Conservation (phyloP, 2,797 vertebrate species). For the Platyrinchus mystaceus region DNA sequence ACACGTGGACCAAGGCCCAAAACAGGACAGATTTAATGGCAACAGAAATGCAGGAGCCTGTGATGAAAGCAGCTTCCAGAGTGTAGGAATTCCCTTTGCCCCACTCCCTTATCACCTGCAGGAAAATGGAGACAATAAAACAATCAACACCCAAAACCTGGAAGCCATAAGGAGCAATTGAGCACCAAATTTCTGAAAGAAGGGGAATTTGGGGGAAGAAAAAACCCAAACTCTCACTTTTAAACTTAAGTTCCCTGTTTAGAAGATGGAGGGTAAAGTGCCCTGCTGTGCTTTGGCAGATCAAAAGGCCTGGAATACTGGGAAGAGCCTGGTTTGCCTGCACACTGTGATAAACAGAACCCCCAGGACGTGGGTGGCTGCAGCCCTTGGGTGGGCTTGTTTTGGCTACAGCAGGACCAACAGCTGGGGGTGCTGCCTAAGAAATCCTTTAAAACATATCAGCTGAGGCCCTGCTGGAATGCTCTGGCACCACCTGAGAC, state of each 20-base stretch:
- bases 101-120: conserved; percentile 78
- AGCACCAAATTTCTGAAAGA: not conserved
- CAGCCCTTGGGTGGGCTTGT: not conserved
- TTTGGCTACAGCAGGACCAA: not conserved
- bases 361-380: not conserved
- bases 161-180: not conserved
- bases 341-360: not conserved
- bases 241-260: not conserved
- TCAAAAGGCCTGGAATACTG: not conserved
- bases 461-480: not conserved
- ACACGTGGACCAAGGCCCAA: conserved; percentile 78
- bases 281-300: not conserved
- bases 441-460: not conserved
- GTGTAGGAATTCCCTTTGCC: conserved; percentile 71
- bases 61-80: conserved; percentile 80
- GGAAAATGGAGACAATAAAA: not conserved
- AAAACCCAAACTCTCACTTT: not conserved
- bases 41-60: conserved; percentile 78
- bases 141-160: not conserved
- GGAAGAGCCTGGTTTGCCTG: not conserved
- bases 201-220: not conserved
- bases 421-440: not conserved
- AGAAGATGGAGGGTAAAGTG: not conserved
- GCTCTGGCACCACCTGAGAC: not conserved
- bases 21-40: conserved; percentile 81